These are phyloP conservation scores for Syngnathus typhle DNA, from an alignment of 2,113 vertebrate species.

Conservation along the genomic window DNA sequence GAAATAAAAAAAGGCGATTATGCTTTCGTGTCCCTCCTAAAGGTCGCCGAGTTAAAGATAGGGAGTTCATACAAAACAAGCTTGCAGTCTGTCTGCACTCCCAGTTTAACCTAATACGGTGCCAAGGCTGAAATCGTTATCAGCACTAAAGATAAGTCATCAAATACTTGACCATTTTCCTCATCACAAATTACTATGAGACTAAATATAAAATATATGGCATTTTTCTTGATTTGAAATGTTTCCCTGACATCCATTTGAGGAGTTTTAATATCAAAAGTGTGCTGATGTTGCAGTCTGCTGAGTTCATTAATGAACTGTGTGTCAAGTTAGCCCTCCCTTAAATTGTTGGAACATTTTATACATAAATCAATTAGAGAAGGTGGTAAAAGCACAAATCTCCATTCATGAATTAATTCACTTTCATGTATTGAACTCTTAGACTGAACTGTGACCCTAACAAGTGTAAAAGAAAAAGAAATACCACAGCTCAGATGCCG, in stretches of 20 bases:
- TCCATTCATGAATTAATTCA: too few species aligned
- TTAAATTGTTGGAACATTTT: constrained; percentile 50
- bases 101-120: constrained; percentile 59
- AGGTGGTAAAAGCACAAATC: constrained; percentile 14
- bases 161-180: constrained; percentile 38
- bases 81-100: constrained; percentile 65
- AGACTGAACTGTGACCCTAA: not conserved
- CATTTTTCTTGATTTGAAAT: constrained; percentile 59
- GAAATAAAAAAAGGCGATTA: constrained; percentile 61
- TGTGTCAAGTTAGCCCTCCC: constrained; percentile 25
- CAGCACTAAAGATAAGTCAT: constrained; percentile 46
- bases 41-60: constrained; percentile 71
- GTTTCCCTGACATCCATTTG: constrained; percentile 52
- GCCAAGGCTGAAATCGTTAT: constrained; percentile 75
- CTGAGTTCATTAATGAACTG: constrained; percentile 41
- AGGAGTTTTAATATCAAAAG: constrained; percentile 48
- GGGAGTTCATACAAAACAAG: constrained; percentile 68
- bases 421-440: not conserved
- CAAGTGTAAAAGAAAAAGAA: not conserved
- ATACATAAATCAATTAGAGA: constrained; percentile 65
- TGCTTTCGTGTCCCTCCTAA: constrained; percentile 54
- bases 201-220: constrained; percentile 45
- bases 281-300: constrained; percentile 58
- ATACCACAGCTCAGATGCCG: not conserved
- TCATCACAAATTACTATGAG: constrained; percentile 45